Evolutionary conservation across 2,888 invertebrate species (phyloP).

Genomic region (Podotricha telesiphe): DNA sequence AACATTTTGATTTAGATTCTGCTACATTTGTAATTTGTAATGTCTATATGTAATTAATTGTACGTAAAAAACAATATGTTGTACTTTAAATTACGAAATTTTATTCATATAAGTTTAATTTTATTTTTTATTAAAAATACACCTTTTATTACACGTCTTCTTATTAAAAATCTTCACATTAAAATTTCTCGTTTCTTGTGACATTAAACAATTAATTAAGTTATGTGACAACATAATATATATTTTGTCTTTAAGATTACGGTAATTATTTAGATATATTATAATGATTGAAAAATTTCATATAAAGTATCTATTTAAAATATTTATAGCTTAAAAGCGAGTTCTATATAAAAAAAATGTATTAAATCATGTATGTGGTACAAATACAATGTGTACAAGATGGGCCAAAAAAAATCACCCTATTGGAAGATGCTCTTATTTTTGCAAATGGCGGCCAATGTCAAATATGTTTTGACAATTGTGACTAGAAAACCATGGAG

Average conservation of each 20-base stretch:
- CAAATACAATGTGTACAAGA: background rate
- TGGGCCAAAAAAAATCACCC: no score
- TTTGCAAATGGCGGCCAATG: no score
- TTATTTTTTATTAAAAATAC: background rate
- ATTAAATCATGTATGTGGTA: background rate
- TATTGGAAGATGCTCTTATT: no score
- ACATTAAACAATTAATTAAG: constrained; percentile 10
- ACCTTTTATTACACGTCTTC: background rate
- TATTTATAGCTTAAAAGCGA: background rate
- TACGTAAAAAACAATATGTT: no score
- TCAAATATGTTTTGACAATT: no score
- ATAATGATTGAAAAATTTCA: background rate
- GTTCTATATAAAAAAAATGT: no score
- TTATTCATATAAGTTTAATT: background rate
- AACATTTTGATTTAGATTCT: no score
- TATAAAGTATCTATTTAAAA: background rate
- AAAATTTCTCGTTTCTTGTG: constrained; percentile 1
- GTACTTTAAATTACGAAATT: background rate
- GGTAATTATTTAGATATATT: constrained; percentile 7
- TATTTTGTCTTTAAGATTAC: constrained; percentile 2
- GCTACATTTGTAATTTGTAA: no score
- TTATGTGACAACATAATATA: constrained; percentile 14
- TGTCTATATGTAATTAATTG: no score
- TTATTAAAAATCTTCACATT: background rate
- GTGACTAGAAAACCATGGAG: no score